A percentile compares a stretch with the other conserved stretches of the same genome.
phyloP scores from a whole-genome alignment of 2,113 vertebrate species.

The Rhinogobius similis region DNA sequence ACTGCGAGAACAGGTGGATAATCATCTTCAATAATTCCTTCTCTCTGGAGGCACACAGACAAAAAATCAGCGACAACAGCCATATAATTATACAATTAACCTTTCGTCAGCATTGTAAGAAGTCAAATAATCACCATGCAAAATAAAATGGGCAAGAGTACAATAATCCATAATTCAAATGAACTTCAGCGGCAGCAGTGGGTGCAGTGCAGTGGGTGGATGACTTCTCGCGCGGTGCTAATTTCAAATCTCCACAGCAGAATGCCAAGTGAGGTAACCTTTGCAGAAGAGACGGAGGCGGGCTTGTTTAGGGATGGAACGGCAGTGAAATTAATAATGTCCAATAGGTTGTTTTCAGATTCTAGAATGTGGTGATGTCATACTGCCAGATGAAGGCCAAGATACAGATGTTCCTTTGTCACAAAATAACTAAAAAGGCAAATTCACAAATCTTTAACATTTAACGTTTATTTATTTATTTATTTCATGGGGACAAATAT shows the following conservation, averaged over 20 bases:
- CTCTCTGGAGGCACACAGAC: conserved; percentile 14
- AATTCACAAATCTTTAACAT: too few relatives aligned
- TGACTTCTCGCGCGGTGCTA: conserved; percentile 39
- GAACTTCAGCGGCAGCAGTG: conserved; percentile 34
- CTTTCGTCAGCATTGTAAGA: conserved; percentile 49
- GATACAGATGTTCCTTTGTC: too few relatives aligned
- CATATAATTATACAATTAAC: conserved; percentile 65
- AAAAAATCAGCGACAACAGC: conserved; percentile 18
- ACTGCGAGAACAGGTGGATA: neutral
- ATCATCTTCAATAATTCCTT: conserved; percentile 19
- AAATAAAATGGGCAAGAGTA: conserved; percentile 37
- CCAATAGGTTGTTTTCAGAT: too few relatives aligned
- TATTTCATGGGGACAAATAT: too few relatives aligned
- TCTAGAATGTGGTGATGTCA: too few relatives aligned
- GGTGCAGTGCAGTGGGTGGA: conserved; percentile 18
- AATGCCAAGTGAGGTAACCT: conserved; percentile 56
- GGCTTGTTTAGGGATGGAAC: conserved; percentile 18
- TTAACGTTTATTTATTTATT: too few relatives aligned
- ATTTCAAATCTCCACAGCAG: conserved; percentile 39
- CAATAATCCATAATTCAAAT: conserved; percentile 60
- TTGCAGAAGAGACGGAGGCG: conserved; percentile 39
- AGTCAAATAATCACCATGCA: conserved; percentile 47
- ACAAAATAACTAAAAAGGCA: too few relatives aligned
- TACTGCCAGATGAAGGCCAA: too few relatives aligned
- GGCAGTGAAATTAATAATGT: conserved; percentile 4